Conservation (phyloP, 2,113 vertebrate genomes). For the Amphiprion percula region DNA sequence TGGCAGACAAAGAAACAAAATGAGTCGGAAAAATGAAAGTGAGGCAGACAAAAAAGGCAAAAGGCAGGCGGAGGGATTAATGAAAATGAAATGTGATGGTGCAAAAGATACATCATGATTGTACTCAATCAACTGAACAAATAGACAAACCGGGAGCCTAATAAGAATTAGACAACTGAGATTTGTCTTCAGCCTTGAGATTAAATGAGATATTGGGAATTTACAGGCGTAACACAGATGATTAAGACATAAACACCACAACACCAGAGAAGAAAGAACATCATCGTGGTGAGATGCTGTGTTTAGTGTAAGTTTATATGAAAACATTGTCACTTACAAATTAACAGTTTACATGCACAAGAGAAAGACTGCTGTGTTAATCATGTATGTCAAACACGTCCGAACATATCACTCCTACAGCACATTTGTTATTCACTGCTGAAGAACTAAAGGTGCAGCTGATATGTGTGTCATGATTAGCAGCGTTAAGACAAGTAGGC, state of each 20-base stretch:
- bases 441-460: no score
- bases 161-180: slow-evolving; percentile 25
- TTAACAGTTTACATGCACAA: no score
- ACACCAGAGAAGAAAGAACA: no score
- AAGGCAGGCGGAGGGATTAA: slow-evolving; percentile 32
- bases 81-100: slow-evolving; percentile 44
- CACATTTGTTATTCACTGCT: no score
- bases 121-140: slow-evolving; percentile 45
- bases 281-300: no score
- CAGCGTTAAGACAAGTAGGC: no score
- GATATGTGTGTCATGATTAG: no score
- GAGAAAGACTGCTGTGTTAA: no score
- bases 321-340: no score
- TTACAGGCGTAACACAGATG: background rate
- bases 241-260: background rate
- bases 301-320: no score
- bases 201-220: slow-evolving; percentile 21
- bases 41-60: slow-evolving; percentile 18
- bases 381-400: no score
- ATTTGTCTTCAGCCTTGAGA: slow-evolving; percentile 10
- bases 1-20: slow-evolving; percentile 20
- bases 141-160: slow-evolving; percentile 25
- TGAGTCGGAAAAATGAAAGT: slow-evolving; percentile 31
- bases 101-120: slow-evolving; percentile 24
- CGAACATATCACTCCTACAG: no score